Conservation (phyloP, 2,888 invertebrate species). For the Pseudococcus viburni region DNA sequence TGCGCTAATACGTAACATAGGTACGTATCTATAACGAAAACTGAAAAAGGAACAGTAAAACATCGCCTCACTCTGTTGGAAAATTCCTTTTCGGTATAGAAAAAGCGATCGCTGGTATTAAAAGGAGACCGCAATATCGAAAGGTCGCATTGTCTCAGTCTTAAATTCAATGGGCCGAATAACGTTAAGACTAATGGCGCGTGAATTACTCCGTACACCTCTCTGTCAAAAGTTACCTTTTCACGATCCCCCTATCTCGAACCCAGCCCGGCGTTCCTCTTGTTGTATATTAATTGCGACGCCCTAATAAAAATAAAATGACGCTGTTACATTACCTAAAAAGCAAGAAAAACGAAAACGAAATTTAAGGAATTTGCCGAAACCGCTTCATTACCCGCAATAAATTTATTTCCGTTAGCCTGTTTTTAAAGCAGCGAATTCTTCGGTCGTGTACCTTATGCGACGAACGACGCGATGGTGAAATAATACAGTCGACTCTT, state of each 20-base stretch:
- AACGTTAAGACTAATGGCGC: constrained; percentile 66
- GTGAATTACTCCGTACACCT: constrained; percentile 61
- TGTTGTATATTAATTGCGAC: constrained; percentile 64
- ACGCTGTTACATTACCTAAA: constrained; percentile 61
- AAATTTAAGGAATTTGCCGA: constrained; percentile 64
- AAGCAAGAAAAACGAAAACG: constrained; percentile 60
- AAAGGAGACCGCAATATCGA: constrained; percentile 65
- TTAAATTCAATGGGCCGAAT: constrained; percentile 65
- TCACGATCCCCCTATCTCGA: neutral
- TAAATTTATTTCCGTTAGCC: constrained; percentile 58
- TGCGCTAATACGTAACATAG: neutral
- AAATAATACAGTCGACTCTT: constrained; percentile 30
- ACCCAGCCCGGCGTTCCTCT: neutral
- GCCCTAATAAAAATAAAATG: constrained; percentile 64
- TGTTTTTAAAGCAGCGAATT: constrained; percentile 27
- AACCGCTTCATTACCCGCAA: constrained; percentile 65
- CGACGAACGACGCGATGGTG: constrained; percentile 9
- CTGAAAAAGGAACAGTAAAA: neutral
- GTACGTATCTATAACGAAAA: neutral
- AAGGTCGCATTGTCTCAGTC: constrained; percentile 66
- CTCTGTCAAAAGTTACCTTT: constrained; percentile 33
- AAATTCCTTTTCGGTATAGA: neutral
- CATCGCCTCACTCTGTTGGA: neutral
- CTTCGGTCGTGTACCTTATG: neutral
- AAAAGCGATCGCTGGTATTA: constrained; percentile 58